Evolutionary conservation across 2,113 vertebrate species (phyloP), one percentile per base, ranked within the genome.

Genomic region (Syngnathoides biaculeatus): DNA sequence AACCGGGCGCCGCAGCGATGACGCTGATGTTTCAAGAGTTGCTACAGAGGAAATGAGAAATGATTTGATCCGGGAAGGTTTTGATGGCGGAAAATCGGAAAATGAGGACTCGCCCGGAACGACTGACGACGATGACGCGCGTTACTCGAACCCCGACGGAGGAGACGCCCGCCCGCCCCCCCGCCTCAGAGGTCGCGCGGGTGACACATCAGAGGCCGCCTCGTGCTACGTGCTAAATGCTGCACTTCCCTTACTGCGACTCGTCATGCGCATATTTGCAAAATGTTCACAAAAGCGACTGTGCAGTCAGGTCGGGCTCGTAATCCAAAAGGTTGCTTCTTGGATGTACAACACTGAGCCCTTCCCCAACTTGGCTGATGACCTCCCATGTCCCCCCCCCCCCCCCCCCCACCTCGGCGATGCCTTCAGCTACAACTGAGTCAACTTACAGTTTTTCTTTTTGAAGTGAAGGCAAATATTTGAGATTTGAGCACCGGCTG

Each of bases 161-260:
- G n/a, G n/a, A n/a, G n/a, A n/a, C n/a, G n/a, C n/a, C n/a, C n/a
- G n/a, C n/a, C n/a, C n/a, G n/a, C n/a, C n/a, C n/a, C n/a, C n/a
- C 42, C 47, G 43, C 7, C n/a, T 64, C 61, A 64, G 61, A 47
- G 61, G 61, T 64, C 64, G 74, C 62, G 58, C 26, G 26, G 52
- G 68, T 68, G 43, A 68, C 14, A 20, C 43, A 66, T 57, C 67
- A 57, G 7, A 64, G 22, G 22, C 42, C 12, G 53, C 35, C 26
- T 45, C 39, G 43, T 65, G 58, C 30, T 47, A 67, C 24, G 48
- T 57, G 26, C 55, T 53, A 45, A 50, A 27, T 60, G 38, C 22
- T 65, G 43, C 55, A 72, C n/a, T n/a, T n/a, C n/a, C n/a, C 17
- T 76, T 63, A 76, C 69, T 58, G 42, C 15, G 50, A 73, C 39